Evolutionary conservation across 2,888 invertebrate species (phyloP), one percentile per base, ranked within the genome.

Genomic region (Heliconius sara): DNA sequence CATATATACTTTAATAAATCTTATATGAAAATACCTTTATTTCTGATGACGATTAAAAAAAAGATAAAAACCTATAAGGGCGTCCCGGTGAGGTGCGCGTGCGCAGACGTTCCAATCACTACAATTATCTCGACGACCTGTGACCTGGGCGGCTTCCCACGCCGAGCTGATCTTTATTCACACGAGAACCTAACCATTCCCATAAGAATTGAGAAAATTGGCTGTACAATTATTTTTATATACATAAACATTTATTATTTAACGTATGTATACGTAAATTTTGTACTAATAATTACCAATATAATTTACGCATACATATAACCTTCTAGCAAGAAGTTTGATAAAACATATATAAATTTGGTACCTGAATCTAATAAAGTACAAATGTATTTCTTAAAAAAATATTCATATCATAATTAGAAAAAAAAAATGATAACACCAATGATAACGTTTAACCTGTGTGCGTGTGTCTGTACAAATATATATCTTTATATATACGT

Each of bases 101-200:
- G 89, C 87, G 85, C 81, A 82, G 82, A 83, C 84, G 85, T 83
- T 84, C 87, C 85, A 83, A 83, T 83, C 84, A 86, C 87, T 87
- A 89, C 92, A 93, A 95, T 95, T 93, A 93, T 90, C 90, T 88
- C 89, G 82, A 89, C 91, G 94, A 95, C 94, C 95, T 87, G 82
- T 86, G 85, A 85, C 85, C 90, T 86, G 83, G 80, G 84, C 83
- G 80, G 84, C 87, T 90, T 93, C 93, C 92, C 94, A 93, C 93
- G 91, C 89, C 88, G 84, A 85, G 84, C 39, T 67, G 71, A 77
- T 84, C 84, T 83, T 82, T 84, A 88, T 93, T 95, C 95, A 93
- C 95, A 94, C 92, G 94, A 91, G 93, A 94, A 93, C 89, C 85
- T 85, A 83, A 82, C 84, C 89, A 89, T 94, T 95, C 94, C 91